Evolutionary conservation across 2,797 vertebrate genomes (phyloP).

Genomic region (Leptoclinus maculatus): DNA sequence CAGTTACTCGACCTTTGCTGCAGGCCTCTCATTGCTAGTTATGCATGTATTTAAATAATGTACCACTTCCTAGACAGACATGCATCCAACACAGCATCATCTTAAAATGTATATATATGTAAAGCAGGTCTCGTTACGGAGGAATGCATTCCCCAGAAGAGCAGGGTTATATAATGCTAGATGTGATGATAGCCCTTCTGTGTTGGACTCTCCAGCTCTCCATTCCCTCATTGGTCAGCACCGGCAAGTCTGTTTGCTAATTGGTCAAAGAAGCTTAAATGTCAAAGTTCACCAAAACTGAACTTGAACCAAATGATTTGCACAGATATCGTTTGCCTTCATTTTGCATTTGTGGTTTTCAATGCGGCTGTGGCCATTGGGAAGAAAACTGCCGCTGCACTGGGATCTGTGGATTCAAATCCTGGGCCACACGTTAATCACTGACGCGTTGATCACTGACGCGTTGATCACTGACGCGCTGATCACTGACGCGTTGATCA

Average conservation of each 20-base stretch:
- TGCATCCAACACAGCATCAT: not conserved
- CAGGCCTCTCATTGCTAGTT: not conserved
- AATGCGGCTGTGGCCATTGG: too few species aligned
- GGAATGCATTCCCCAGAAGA: too few species aligned
- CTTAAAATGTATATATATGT: not conserved
- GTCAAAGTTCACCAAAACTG: too few species aligned
- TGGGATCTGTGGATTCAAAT: too few species aligned
- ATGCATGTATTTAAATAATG: not conserved
- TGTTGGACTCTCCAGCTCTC: not conserved
- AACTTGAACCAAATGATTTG: not conserved
- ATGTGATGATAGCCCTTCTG: not conserved
- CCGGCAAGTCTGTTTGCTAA: not conserved
- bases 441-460: too few species aligned
- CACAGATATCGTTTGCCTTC: not conserved
- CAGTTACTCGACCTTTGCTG: not conserved
- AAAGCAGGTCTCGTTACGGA: not conserved
- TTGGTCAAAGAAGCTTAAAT: not conserved
- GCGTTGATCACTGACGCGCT: too few species aligned
- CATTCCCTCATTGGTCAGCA: not conserved
- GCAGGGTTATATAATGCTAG: not conserved
- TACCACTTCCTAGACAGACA: not conserved
- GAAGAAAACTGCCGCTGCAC: not conserved
- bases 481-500: too few species aligned
- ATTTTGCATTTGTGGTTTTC: too few species aligned
- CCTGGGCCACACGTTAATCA: not conserved